Percentiles rank a stretch among this genome's conserved stretches.
phyloP scores from a whole-genome alignment of 1,140 invertebrate species.

The Drosophila bocki region DNA sequence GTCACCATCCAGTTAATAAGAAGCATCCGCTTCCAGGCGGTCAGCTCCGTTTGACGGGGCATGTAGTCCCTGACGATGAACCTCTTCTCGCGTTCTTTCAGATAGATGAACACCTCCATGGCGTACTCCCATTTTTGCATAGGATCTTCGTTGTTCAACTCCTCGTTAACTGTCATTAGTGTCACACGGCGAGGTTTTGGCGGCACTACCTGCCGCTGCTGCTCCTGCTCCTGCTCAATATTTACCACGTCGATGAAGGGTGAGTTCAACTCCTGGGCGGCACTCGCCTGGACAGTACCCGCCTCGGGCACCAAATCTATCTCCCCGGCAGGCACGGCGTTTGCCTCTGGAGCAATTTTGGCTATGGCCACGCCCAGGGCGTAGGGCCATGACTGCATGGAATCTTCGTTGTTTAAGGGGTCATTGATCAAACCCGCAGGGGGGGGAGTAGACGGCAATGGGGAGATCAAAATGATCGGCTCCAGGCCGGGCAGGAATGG shows the following conservation, averaged over 20 bases:
- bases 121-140: slow-evolving; percentile 95
- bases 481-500: too few relatives aligned
- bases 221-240: neutral
- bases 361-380: too few relatives aligned
- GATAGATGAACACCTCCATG: slow-evolving; percentile 97
- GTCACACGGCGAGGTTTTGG: neutral
- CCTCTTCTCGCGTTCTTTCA: slow-evolving; percentile 92
- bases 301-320: too few relatives aligned
- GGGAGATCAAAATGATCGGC: too few relatives aligned
- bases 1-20: slow-evolving; percentile 99
- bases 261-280: neutral
- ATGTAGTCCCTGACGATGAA: slow-evolving; percentile 94
- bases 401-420: too few relatives aligned
- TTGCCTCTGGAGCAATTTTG: too few relatives aligned
- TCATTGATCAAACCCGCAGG: too few relatives aligned
- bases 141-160: slow-evolving; percentile 94
- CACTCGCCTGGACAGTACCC: too few relatives aligned
- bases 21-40: slow-evolving; percentile 94
- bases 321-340: too few relatives aligned
- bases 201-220: neutral
- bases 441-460: too few relatives aligned
- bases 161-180: slow-evolving; percentile 86
- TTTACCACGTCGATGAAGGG: neutral
- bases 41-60: slow-evolving; percentile 90
- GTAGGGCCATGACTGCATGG: too few relatives aligned